A percentile compares a stretch with the other conserved stretches of the same genome.
These are phyloP conservation scores for Agelastica alni DNA, from an alignment of 2,888 invertebrate species.

Conservation along the genomic window DNA sequence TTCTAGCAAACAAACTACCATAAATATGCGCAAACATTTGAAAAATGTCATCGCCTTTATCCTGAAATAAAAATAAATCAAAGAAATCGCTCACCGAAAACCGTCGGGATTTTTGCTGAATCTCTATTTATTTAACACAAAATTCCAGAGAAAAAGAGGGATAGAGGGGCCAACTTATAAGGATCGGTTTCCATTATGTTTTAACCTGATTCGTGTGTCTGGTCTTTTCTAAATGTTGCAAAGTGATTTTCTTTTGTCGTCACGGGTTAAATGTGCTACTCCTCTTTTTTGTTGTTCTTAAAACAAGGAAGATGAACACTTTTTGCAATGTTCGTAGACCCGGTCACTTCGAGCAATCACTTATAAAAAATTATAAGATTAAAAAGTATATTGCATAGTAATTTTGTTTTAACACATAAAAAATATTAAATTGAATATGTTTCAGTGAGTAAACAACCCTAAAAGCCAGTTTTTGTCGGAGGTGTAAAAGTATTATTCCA, in stretches of 20 bases:
- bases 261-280: not conserved
- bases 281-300: too few species aligned
- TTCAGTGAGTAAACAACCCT: too few species aligned
- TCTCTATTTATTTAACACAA: conserved; percentile 26
- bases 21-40: conserved; percentile 28
- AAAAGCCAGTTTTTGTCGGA: too few species aligned
- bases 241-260: not conserved
- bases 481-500: too few species aligned
- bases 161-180: not conserved
- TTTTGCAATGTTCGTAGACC: too few species aligned
- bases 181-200: not conserved
- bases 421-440: too few species aligned
- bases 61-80: conserved; percentile 30
- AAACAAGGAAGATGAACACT: too few species aligned
- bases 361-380: too few species aligned
- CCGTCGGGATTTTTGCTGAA: conserved; percentile 26
- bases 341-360: too few species aligned
- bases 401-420: too few species aligned
- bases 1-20: conserved; percentile 22
- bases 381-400: too few species aligned
- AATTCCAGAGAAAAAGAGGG: conserved; percentile 7
- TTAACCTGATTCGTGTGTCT: not conserved
- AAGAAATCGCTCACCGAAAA: conserved; percentile 24
- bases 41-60: conserved; percentile 28
- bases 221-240: not conserved